Conservation (phyloP, 2,888 invertebrate species). For the Syrista parreyssii region DNA sequence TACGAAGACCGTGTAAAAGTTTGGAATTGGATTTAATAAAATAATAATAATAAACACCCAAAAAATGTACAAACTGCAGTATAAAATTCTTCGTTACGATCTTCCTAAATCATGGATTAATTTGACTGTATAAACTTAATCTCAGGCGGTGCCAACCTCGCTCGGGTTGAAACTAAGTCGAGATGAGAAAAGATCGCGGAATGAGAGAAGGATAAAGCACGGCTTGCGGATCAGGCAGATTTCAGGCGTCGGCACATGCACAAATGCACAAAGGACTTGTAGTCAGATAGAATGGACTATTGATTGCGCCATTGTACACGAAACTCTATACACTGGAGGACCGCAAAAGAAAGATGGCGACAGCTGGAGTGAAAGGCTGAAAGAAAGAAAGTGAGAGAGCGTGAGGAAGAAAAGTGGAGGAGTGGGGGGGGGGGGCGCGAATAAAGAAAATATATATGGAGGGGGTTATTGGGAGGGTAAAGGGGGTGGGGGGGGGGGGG, state of each 20-base stretch:
- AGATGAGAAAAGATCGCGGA: not conserved
- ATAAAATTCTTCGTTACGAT: too few species aligned
- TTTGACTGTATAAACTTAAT: not conserved
- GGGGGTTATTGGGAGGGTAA: constrained; percentile 18
- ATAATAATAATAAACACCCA: too few species aligned
- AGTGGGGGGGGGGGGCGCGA: too few species aligned
- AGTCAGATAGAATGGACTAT: constrained; percentile 30
- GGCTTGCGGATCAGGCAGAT: not conserved
- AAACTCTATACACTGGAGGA: constrained; percentile 25
- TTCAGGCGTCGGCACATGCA: constrained; percentile 3
- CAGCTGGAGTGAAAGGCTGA: constrained; percentile 3
- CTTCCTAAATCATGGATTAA: not conserved
- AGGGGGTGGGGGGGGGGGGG: not conserved
- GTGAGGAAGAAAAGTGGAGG: not conserved
- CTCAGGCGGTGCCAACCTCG: not conserved
- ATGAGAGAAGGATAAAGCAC: not conserved
- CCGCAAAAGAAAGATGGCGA: constrained; percentile 21
- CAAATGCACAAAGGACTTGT: constrained; percentile 16
- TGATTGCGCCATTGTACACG: constrained; percentile 33
- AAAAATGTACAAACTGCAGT: too few species aligned
- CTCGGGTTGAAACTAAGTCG: not conserved
- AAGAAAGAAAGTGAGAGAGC: not conserved
- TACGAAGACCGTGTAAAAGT: too few species aligned
- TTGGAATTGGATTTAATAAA: too few species aligned
- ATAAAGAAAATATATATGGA: constrained; percentile 12